Conservation (phyloP, 1,140 invertebrate species). For the Leptopilina clavipes region DNA sequence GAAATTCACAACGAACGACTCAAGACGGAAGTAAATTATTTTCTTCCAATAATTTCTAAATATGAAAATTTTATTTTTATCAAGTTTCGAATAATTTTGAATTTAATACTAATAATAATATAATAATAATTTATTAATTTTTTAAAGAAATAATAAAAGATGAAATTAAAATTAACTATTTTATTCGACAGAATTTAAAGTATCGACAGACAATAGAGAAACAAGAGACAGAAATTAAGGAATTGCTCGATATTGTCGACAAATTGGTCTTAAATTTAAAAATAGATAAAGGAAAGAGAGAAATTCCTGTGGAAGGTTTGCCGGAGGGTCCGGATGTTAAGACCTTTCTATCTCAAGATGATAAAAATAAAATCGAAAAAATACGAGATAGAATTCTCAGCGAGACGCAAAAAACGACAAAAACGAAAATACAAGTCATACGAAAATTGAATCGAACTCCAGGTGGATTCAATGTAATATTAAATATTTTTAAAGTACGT, state of each 20-base stretch:
- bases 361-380: slow-evolving; percentile 29
- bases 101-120: too few species aligned
- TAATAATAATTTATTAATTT: too few species aligned
- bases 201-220: slow-evolving; percentile 28
- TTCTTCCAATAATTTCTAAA: neutral
- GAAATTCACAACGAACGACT: neutral
- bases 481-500: slow-evolving; percentile 13
- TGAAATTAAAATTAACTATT: neutral
- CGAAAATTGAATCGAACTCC: neutral
- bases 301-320: slow-evolving; percentile 8
- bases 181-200: neutral
- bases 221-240: slow-evolving; percentile 40
- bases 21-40: neutral
- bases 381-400: slow-evolving; percentile 6
- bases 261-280: slow-evolving; percentile 22
- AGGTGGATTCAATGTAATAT: neutral
- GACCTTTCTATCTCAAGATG: neutral
- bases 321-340: slow-evolving; percentile 34
- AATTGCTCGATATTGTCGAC: slow-evolving; percentile 37
- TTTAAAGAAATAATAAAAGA: neutral
- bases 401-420: slow-evolving; percentile 14
- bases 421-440: neutral
- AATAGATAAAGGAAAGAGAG: neutral
- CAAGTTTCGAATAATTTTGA: too few species aligned
- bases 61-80: too few species aligned